Evolutionary conservation across 2,888 invertebrate species (phyloP), one percentile per base, ranked within the genome.

Genomic region (Diloba caeruleocephala): DNA sequence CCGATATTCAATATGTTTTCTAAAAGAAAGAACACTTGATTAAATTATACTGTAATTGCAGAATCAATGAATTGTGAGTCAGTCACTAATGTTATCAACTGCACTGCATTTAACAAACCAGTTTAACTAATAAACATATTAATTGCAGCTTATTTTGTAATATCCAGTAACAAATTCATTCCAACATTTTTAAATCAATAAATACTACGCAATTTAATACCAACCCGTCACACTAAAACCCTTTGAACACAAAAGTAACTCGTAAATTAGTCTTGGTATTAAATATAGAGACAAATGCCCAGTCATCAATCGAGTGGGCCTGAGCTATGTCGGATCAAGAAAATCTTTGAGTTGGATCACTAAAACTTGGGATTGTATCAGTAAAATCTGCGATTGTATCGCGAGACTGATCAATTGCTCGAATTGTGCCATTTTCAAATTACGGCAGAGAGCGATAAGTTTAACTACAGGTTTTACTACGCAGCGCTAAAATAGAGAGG

Each of bases 361-460:
- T 36, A 28, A 31, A 58, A 46, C 28, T 36, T 57, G 32, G 17
- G 15, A 29, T 51, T 15, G n/a, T 21, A 46, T 31, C 59, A 54
- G 37, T 49, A 48, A 6, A 58, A 38, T 36, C 55, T 26, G 26
- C 44, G 48, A 57, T 54, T 33, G 43, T 73, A 73, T 76, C 67
- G 55, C 31, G 17, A 57, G 61, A 53, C 65, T 68, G 75, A 82
- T 77, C 76, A 77, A 80, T 82, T 76, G 74, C 63, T 66, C 57
- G 57, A 79, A 79, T 80, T 74, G 76, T 78, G 71, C 76, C 68
- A 66, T 72, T 74, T 70, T 74, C 72, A 74, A 81, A 78, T 82
- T 79, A 78, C 76, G 60, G 45, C 55, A 34, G 8, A 19, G 49
- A 44, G 57, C 65, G 64, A 77, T 78, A 75, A 76, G 62, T 79